phyloP scores from a whole-genome alignment of 2,888 invertebrate species.

The Philereme transversata region DNA sequence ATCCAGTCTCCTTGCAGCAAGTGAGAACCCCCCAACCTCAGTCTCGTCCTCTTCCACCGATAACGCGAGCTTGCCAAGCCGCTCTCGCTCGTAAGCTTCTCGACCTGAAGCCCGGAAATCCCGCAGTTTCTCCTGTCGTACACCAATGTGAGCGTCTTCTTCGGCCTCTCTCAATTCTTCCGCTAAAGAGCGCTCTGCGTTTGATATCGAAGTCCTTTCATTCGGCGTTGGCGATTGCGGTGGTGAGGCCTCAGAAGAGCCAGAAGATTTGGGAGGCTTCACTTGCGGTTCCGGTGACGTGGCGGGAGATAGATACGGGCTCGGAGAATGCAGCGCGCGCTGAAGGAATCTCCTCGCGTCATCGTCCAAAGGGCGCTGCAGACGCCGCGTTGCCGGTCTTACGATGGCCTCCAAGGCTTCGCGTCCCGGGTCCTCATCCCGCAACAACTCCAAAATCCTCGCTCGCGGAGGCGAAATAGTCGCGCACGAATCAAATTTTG shows the following conservation, averaged over 20 bases:
- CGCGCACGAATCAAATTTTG: constrained; percentile 66
- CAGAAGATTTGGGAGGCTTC: constrained; percentile 28
- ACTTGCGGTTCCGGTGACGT: constrained; percentile 51
- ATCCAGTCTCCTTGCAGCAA: constrained; percentile 71
- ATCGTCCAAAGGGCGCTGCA: constrained; percentile 68
- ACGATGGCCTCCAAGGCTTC: constrained; percentile 75
- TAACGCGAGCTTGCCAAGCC: constrained; percentile 70
- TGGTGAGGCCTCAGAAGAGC: constrained; percentile 10
- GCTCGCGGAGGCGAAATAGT: constrained; percentile 67
- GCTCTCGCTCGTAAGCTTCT: constrained; percentile 70
- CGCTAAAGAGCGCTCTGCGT: constrained; percentile 61
- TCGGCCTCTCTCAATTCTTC: constrained; percentile 76
- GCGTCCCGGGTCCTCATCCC: constrained; percentile 69
- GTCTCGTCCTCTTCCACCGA: constrained; percentile 73
- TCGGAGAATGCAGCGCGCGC: constrained; percentile 65
- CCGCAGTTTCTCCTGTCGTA: constrained; percentile 50
- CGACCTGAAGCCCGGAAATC: constrained; percentile 58
- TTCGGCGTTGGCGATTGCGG: constrained; percentile 16
- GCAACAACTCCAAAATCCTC: constrained; percentile 69
- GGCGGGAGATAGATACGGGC: constrained; percentile 52
- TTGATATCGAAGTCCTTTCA: constrained; percentile 38
- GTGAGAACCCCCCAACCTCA: constrained; percentile 53
- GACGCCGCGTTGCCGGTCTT: constrained; percentile 66
- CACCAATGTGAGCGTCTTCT: constrained; percentile 54
- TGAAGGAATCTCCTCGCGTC: constrained; percentile 74